phyloP scores from a whole-genome alignment of 2,113 vertebrate species.

The Sus scrofa region DNA sequence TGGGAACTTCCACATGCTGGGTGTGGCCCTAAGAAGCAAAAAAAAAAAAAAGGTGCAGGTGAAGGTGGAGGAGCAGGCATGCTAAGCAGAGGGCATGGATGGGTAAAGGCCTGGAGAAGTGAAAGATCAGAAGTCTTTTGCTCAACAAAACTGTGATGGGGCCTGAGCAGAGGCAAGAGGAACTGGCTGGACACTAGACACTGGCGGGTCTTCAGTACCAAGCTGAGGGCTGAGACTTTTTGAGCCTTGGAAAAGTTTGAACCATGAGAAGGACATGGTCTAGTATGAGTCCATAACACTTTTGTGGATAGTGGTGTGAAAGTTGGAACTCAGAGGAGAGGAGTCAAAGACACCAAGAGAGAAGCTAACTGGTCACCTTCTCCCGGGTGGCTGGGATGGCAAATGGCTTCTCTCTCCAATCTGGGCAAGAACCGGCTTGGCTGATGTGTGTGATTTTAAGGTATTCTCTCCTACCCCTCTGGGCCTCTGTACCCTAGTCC shows the following conservation, averaged over 20 bases:
- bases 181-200: background rate
- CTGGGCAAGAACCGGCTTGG: background rate
- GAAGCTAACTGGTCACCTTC: background rate
- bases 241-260: conserved; percentile 1
- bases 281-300: background rate
- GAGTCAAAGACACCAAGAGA: background rate
- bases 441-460: conserved; percentile 44
- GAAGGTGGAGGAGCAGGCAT: background rate
- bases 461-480: background rate
- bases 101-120: background rate
- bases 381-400: background rate
- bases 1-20: too few relatives aligned
- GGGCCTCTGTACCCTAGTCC: background rate
- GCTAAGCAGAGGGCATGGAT: background rate
- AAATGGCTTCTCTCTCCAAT: background rate
- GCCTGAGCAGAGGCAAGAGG: background rate
- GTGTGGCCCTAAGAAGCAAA: too few relatives aligned
- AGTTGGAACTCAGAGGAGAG: conserved; percentile 15
- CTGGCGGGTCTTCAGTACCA: background rate
- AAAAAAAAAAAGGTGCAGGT: background rate
- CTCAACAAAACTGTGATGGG: background rate
- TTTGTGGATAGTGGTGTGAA: conserved; percentile 18
- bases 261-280: background rate
- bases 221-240: background rate
- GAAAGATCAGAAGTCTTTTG: background rate